These are phyloP conservation scores for Archips crataeganus DNA, from an alignment of 2,888 invertebrate species.

Conservation along the genomic window DNA sequence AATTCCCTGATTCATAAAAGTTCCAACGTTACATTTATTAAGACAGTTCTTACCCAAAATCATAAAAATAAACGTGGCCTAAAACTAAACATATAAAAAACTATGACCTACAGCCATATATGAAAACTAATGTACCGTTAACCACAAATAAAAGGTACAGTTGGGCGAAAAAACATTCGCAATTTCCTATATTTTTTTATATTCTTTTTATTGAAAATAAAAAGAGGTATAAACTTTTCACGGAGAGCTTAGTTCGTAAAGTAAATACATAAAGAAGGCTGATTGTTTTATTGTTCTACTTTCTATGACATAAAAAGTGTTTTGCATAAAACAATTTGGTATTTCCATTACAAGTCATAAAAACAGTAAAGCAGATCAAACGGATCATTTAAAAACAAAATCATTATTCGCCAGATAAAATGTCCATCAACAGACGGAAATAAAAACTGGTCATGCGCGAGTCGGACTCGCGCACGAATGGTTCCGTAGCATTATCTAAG, in stretches of 20 bases:
- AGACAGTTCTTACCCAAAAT: conserved; percentile 30
- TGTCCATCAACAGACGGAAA: no score
- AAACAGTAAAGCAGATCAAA: no score
- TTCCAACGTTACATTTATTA: conserved; percentile 29
- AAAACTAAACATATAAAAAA: conserved; percentile 49
- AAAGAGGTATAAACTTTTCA: conserved; percentile 24
- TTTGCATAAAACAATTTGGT: conserved; percentile 19
- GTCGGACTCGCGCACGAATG: no score
- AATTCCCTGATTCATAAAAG: conserved; percentile 16
- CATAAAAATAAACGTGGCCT: conserved; percentile 36
- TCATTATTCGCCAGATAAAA: no score
- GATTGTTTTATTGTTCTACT: conserved; percentile 18
- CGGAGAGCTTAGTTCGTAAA: conserved; percentile 7
- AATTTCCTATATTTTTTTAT: conserved; percentile 38
- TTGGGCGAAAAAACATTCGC: conserved; percentile 44
- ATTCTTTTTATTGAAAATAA: conserved; percentile 38
- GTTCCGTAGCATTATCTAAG: no score
- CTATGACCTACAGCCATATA: conserved; percentile 51
- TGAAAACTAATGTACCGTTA: conserved; percentile 57
- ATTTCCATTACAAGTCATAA: not conserved
- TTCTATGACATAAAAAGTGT: not conserved
- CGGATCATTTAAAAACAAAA: no score
- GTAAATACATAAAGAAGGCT: conserved; percentile 18
- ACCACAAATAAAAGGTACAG: conserved; percentile 53
- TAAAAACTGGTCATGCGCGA: no score